Evolutionary conservation across 2,888 invertebrate genomes (phyloP).

Genomic region (Rhorus exstirpatorius): DNA sequence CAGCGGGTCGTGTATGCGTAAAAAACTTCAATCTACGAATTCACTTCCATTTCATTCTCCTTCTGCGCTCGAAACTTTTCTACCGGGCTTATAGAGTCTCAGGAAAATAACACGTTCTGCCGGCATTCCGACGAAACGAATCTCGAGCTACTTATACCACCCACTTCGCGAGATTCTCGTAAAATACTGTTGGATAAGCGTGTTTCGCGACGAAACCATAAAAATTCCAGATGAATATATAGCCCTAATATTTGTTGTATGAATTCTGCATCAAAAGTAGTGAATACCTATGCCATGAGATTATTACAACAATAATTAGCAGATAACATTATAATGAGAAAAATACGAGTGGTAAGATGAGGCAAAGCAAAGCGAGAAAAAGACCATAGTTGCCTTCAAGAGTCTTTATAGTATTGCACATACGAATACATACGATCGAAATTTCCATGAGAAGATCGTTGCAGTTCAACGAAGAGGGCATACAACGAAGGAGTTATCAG

Average conservation of each 20-base stretch:
- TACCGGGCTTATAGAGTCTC: conserved; percentile 26
- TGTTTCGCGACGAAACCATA: conserved; percentile 8
- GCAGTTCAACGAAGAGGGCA: conserved; percentile 73
- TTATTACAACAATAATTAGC: conserved; percentile 20
- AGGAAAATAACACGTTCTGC: conserved; percentile 19
- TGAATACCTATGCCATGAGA: conserved; percentile 11
- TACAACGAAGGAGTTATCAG: conserved; percentile 63
- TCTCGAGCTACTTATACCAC: conserved; percentile 19
- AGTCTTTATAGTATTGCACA: conserved; percentile 65
- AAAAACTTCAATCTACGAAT: conserved; percentile 60
- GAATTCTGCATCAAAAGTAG: conserved; percentile 17
- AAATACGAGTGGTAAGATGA: conserved; percentile 11
- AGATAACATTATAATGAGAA: conserved; percentile 5
- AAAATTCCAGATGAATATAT: conserved; percentile 7
- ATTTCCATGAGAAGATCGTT: conserved; percentile 77
- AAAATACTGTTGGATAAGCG: neutral
- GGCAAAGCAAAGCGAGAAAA: conserved; percentile 63
- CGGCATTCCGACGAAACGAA: conserved; percentile 18
- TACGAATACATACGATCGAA: conserved; percentile 71
- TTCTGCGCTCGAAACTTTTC: conserved; percentile 25
- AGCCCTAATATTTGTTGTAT: neutral
- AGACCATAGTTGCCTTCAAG: conserved; percentile 67
- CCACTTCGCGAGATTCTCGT: neutral
- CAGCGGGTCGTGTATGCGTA: conserved; percentile 4
- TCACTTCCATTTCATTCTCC: conserved; percentile 58